A percentile compares a stretch with the other conserved stretches of the same genome.
phyloP scores from a whole-genome alignment of 2,888 invertebrate genomes.

The Parnassius mnemosyne region DNA sequence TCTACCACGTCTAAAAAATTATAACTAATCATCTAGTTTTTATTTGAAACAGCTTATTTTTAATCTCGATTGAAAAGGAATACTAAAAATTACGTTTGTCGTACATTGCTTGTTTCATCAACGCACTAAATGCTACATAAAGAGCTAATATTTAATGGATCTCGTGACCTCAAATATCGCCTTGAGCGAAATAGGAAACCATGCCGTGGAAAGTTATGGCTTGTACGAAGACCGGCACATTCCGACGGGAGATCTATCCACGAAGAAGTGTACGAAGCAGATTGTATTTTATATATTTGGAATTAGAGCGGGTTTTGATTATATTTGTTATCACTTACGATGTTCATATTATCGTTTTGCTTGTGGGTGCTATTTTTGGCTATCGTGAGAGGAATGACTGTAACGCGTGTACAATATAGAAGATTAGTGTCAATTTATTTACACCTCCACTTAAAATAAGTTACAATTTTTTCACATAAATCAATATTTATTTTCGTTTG shows the following conservation, averaged over 20 bases:
- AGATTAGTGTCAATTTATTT: constrained; percentile 15
- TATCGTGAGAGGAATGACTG: constrained; percentile 17
- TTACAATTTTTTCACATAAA: too few species aligned
- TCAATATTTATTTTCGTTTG: too few species aligned
- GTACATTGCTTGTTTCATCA: constrained; percentile 3
- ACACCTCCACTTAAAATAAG: not conserved
- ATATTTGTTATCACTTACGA: too few species aligned
- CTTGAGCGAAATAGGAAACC: constrained; percentile 33
- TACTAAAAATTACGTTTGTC: not conserved
- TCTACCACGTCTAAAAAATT: too few species aligned
- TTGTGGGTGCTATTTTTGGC: constrained; percentile 19
- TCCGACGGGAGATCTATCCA: not conserved
- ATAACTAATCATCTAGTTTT: too few species aligned
- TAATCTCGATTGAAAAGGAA: not conserved
- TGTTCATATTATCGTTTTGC: not conserved
- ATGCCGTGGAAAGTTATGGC: constrained; percentile 30
- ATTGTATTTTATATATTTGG: not conserved
- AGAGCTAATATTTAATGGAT: constrained; percentile 19
- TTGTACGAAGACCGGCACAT: constrained; percentile 1
- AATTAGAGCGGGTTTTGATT: not conserved
- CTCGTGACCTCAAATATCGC: constrained; percentile 31
- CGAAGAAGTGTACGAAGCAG: not conserved
- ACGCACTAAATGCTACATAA: constrained; percentile 13
- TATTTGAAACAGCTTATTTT: too few species aligned
- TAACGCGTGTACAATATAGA: constrained; percentile 10